Evolutionary conservation across 2,888 invertebrate species (phyloP).

Genomic region (Temnothorax unifasciatus): DNA sequence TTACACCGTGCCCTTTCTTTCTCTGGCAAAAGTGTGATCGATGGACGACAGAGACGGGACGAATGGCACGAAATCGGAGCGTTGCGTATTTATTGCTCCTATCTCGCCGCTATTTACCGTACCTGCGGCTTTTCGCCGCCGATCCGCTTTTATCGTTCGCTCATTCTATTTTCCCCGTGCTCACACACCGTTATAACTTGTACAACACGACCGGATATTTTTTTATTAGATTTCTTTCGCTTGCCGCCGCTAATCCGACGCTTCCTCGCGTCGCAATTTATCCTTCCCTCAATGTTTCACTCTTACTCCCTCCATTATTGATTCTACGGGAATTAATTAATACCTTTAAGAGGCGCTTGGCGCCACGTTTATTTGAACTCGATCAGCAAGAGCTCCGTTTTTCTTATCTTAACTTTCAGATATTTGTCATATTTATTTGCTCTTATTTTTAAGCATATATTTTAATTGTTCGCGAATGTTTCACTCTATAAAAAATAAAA

Average conservation of each 20-base stretch:
- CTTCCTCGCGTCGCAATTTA: constrained; percentile 18
- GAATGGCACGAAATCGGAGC: constrained; percentile 61
- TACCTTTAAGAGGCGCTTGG: background rate
- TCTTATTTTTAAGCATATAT: background rate
- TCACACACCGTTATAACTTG: constrained; percentile 18
- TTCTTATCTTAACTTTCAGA: background rate
- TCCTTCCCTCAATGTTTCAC: background rate
- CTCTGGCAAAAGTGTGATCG: constrained; percentile 62
- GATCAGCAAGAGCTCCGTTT: background rate
- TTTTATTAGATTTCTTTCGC: constrained; percentile 41
- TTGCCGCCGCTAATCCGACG: constrained; percentile 21
- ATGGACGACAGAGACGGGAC: constrained; percentile 45
- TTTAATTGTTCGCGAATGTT: background rate
- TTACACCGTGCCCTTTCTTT: background rate
- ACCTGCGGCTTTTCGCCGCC: constrained; percentile 48
- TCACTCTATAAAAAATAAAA: background rate
- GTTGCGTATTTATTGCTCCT: constrained; percentile 69
- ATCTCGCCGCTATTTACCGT: constrained; percentile 59
- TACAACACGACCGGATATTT: constrained; percentile 39
- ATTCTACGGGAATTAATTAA: constrained; percentile 15
- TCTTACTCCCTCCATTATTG: background rate
- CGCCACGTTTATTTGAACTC: background rate
- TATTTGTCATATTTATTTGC: background rate
- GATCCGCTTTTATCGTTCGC: constrained; percentile 48
- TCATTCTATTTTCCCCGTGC: constrained; percentile 4